Percentiles rank a stretch among this genome's conserved stretches.
Conservation (phyloP, 2,797 vertebrate genomes). For the Galaxias olidus region DNA sequence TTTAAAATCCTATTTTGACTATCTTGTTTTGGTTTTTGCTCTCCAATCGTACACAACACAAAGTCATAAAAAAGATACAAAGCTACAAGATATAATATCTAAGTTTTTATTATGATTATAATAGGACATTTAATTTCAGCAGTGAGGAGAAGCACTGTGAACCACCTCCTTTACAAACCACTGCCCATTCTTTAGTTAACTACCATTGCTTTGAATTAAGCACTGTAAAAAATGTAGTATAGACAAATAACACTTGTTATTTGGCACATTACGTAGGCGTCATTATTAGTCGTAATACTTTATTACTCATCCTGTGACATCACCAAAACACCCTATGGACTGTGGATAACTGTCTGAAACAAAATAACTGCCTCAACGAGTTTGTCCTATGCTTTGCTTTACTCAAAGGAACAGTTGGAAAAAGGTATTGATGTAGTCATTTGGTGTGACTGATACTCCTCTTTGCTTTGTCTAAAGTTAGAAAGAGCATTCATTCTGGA, state of each 20-base stretch:
- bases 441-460: conserved; percentile 18
- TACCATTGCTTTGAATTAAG: conserved; percentile 8
- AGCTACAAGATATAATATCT: conserved; percentile 11
- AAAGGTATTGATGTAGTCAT: conserved; percentile 22
- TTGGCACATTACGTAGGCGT: conserved; percentile 9
- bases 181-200: conserved; percentile 30
- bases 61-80: conserved; percentile 10
- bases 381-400: too few relatives aligned
- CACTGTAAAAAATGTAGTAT: conserved; percentile 7
- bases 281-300: conserved; percentile 34
- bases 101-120: conserved; percentile 13
- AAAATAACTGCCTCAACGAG: too few relatives aligned
- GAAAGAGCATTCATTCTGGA: conserved; percentile 40
- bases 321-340: conserved; percentile 28
- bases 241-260: conserved; percentile 16
- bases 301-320: conserved; percentile 9
- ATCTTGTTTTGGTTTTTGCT: conserved; percentile 28
- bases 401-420: neutral
- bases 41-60: conserved; percentile 16
- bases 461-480: conserved; percentile 23
- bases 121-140: conserved; percentile 19
- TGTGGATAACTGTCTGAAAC: conserved; percentile 23
- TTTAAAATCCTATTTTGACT: conserved; percentile 3
- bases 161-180: conserved; percentile 39
- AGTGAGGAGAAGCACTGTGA: conserved; percentile 58